These are phyloP conservation scores for Gallinago nigripennis DNA, from an alignment of 2,797 vertebrate species.

Conservation along the genomic window DNA sequence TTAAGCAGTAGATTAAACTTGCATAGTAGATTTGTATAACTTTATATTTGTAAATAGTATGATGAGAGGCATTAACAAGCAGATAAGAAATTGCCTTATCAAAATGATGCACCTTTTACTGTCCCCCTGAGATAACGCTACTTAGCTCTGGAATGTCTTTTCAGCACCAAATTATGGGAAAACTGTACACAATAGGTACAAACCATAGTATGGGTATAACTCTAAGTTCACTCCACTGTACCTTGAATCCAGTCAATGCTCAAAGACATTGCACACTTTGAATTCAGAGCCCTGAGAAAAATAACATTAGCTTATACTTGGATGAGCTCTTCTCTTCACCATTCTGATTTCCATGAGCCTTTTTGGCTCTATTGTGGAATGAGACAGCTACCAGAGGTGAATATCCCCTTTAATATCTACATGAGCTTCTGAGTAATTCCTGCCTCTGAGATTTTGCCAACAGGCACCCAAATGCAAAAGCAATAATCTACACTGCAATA, in stretches of 20 bases:
- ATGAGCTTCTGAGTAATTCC: not conserved
- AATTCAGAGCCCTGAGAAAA: not conserved
- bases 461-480: not conserved
- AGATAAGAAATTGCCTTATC: not conserved
- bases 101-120: not conserved
- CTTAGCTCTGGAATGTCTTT: not conserved
- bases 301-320: not conserved
- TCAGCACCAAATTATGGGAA: not conserved
- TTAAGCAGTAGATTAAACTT: not conserved
- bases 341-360: not conserved
- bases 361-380: not conserved
- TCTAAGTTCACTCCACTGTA: not conserved
- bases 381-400: not conserved
- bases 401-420: not conserved
- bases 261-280: not conserved
- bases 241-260: not conserved
- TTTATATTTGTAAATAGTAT: not conserved
- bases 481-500: not conserved
- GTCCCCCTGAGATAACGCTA: not conserved
- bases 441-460: not conserved
- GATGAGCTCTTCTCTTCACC: not conserved
- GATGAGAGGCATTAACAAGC: not conserved
- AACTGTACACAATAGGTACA: not conserved
- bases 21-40: not conserved
- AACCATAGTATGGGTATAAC: not conserved